Conservation (phyloP, 2,888 invertebrate genomes). For the Digitonthophagus gazella region DNA sequence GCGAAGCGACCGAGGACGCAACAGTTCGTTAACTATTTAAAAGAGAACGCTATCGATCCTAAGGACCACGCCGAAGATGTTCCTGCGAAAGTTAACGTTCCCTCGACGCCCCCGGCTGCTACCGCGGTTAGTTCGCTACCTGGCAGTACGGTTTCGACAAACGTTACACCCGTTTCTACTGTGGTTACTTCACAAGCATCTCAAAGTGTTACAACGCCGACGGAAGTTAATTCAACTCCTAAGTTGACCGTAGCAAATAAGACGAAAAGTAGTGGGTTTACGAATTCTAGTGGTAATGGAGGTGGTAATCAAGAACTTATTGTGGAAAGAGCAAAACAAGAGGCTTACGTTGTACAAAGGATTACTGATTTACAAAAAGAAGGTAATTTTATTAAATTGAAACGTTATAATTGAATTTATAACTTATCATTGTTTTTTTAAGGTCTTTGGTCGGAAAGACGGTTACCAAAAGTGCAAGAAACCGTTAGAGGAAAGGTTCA, state of each 20-base stretch:
- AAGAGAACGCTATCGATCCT: slow-evolving; percentile 55
- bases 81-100: slow-evolving; percentile 13
- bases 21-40: slow-evolving; percentile 72
- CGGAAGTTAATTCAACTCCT: slow-evolving; percentile 33
- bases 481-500: slow-evolving; percentile 89
- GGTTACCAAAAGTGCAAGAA: slow-evolving; percentile 89
- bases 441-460: slow-evolving; percentile 80
- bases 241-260: slow-evolving; percentile 31
- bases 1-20: slow-evolving; percentile 76
- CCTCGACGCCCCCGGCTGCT: neutral
- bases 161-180: slow-evolving; percentile 44
- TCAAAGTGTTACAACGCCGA: slow-evolving; percentile 31
- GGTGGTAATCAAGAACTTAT: slow-evolving; percentile 68
- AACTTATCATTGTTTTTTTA: neutral
- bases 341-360: slow-evolving; percentile 91
- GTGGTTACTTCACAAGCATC: slow-evolving; percentile 21
- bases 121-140: slow-evolving; percentile 23
- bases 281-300: slow-evolving; percentile 26
- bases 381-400: too few species aligned
- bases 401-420: too few species aligned
- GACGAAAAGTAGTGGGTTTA: slow-evolving; percentile 27
- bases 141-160: slow-evolving; percentile 46
- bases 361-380: slow-evolving; percentile 89
- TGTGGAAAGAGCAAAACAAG: slow-evolving; percentile 84
- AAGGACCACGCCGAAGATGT: slow-evolving; percentile 38